phyloP scores from a whole-genome alignment of 2,888 invertebrate species.

The Ctena decussata region DNA sequence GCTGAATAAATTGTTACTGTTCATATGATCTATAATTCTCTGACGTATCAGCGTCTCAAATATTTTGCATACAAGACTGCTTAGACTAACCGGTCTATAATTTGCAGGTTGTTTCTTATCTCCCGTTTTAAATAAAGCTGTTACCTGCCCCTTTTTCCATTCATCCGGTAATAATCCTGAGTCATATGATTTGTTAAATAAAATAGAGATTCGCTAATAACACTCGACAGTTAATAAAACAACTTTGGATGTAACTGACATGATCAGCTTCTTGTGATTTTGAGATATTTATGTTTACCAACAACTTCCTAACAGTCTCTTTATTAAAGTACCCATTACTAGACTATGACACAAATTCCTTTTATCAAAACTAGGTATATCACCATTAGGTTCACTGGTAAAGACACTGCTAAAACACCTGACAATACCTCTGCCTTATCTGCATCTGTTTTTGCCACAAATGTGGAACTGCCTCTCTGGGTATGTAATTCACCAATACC shows the following conservation, averaged over 20 bases:
- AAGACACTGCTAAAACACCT: background rate
- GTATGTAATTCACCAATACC: background rate
- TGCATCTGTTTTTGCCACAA: background rate
- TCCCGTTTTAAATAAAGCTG: slow-evolving; percentile 24
- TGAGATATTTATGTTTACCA: background rate
- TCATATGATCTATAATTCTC: slow-evolving; percentile 23
- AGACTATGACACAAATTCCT: background rate
- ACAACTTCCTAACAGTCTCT: background rate
- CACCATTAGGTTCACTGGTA: background rate
- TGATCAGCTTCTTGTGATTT: background rate
- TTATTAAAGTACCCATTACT: background rate
- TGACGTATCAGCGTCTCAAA: slow-evolving; percentile 9
- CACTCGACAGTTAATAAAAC: background rate
- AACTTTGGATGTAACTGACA: background rate
- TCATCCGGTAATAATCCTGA: background rate
- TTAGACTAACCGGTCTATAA: slow-evolving; percentile 35
- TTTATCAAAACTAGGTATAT: background rate
- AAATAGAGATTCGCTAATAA: background rate
- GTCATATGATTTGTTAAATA: background rate
- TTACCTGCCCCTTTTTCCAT: background rate
- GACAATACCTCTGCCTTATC: slow-evolving; percentile 3
- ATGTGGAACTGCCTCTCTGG: background rate
- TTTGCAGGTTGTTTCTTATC: slow-evolving; percentile 12
- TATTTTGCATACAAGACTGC: background rate
- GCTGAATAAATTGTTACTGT: slow-evolving; percentile 26